These are phyloP conservation scores for Hassar affinis DNA, from an alignment of 2,113 vertebrate species.

Conservation along the genomic window DNA sequence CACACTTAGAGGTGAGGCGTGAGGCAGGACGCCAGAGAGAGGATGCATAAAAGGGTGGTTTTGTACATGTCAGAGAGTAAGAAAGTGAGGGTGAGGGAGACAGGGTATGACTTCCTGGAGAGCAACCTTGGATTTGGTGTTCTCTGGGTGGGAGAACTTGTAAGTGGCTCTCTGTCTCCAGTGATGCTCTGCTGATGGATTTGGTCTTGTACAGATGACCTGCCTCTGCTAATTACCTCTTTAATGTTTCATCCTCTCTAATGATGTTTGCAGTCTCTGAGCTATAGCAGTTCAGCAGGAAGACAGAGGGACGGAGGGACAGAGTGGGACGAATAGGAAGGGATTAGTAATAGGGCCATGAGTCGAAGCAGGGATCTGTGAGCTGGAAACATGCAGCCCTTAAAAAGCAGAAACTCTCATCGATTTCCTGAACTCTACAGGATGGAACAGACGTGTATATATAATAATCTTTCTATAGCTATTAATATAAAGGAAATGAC, in stretches of 20 bases:
- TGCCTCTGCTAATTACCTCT: constrained; percentile 62
- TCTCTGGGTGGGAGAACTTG: constrained; percentile 41
- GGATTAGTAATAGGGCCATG: background rate
- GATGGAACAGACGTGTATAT: no score
- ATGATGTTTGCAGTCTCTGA: constrained; percentile 63
- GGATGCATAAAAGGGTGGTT: constrained; percentile 16
- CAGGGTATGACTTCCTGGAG: background rate
- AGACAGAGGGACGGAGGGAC: background rate
- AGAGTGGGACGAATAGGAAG: background rate
- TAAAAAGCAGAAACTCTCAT: no score
- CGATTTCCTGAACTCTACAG: no score
- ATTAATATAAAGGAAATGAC: no score
- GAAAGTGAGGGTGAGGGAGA: background rate
- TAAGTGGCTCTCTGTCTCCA: constrained; percentile 49
- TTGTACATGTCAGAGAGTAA: background rate
- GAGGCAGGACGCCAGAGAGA: background rate
- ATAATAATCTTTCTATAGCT: no score
- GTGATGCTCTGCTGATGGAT: constrained; percentile 30
- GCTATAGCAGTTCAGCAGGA: constrained; percentile 49
- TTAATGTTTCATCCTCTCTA: constrained; percentile 66
- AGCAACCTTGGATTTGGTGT: background rate
- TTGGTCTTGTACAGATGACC: constrained; percentile 56
- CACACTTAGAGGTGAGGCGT: constrained; percentile 6
- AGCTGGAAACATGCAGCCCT: background rate
- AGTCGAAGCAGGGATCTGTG: background rate